These are phyloP conservation scores for Drosophila subsilvestris DNA, from an alignment of 2,888 invertebrate genomes.

Conservation along the genomic window DNA sequence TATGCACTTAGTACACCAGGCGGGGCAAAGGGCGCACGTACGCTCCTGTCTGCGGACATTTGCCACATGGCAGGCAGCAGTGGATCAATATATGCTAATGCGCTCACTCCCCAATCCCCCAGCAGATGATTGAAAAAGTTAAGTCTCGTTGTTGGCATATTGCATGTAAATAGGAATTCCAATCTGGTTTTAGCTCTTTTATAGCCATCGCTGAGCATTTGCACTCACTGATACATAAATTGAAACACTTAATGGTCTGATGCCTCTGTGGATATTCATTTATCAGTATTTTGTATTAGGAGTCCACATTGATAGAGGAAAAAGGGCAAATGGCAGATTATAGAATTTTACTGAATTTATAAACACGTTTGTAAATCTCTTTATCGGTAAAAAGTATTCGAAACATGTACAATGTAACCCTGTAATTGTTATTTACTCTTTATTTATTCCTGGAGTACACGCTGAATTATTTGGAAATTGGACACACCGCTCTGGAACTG, in stretches of 20 bases:
- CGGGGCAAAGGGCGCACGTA: constrained; percentile 7
- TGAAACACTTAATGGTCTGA: neutral
- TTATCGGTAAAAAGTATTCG: neutral
- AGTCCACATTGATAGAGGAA: neutral
- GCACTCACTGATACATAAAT: neutral
- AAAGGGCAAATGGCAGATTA: too few species aligned
- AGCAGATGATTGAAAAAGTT: constrained; percentile 21
- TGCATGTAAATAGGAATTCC: constrained; percentile 1
- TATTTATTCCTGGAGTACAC: neutral
- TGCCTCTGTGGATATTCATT: neutral
- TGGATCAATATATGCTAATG: constrained; percentile 73
- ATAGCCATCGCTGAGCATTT: neutral
- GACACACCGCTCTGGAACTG: neutral
- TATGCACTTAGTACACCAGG: constrained; percentile 44
- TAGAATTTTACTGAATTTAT: too few species aligned
- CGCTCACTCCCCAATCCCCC: neutral
- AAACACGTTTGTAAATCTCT: neutral
- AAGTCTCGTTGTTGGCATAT: neutral
- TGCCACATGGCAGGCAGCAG: constrained; percentile 3
- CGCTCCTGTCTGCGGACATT: neutral
- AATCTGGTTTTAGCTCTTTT: neutral
- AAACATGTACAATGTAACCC: neutral
- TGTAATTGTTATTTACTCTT: neutral
- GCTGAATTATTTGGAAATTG: too few species aligned
- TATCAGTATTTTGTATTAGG: neutral